Evolutionary conservation across 2,113 vertebrate species (phyloP), one percentile per base, ranked within the genome.

Genomic region (Indri indri): DNA sequence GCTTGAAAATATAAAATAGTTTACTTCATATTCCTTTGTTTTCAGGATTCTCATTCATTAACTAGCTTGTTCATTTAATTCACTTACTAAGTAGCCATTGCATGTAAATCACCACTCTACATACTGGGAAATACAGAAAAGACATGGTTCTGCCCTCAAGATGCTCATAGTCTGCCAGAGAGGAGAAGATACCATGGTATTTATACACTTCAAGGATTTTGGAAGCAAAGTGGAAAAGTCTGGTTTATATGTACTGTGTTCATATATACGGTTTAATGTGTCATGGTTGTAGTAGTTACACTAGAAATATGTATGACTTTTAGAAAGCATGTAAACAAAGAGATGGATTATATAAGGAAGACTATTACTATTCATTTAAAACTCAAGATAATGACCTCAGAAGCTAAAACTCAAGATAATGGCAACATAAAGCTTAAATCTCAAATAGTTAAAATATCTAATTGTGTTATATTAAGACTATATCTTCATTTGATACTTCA

Each of bases 61-160:
- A 86, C 6, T 76, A 20, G 57, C 89, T 77, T 73, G 71, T 90
- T 85, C 5, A 76, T 86, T 87, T 66, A 66, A 65, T 13, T 47
- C 6, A 65, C n/a, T 70, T 59, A 68, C 30, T 30, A 23, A 88
- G 27, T 47, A 10, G 34, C 18, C 40, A 77, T 4, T 37, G 45
- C 34, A 50, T 45, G 7, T 11, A 14, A 59, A 4, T 76, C 59
- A 63, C 20, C 68, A 23, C 7, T 80, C 12, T 65, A 70, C 65
- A 85, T 27, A 59, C 3, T 47, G 13, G 37, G n/a, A 17, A 30
- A 50, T 63, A 34, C 2, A 63, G 50, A 79, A 18, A 47, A 4
- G 0, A 42, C 7, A 45, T 1, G 4, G 17, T 59, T 65, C 13
- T 42, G 23, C 1, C 7, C 8, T 30, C 11, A 42, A 34, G 32